Conservation (phyloP, 2,797 vertebrate species). For the Poecilia picta region DNA sequence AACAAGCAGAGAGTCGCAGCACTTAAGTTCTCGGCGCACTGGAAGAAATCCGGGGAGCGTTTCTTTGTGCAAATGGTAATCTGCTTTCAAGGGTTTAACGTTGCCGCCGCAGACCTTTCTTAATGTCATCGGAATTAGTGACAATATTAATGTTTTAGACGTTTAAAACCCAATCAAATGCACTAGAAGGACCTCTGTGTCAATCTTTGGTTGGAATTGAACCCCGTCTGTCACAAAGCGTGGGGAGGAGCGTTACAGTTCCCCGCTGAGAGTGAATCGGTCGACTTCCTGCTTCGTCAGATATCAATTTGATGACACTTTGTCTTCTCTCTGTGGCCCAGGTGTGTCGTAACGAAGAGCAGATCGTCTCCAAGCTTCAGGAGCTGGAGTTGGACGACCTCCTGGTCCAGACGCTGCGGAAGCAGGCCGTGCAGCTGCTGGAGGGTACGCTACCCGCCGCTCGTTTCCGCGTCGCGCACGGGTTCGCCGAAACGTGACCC, state of each 20-base stretch:
- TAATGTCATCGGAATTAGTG: conserved; percentile 45
- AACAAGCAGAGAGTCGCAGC: conserved; percentile 45
- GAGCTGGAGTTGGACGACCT: conserved; percentile 92
- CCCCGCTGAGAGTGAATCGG: not conserved
- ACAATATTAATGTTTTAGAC: conserved; percentile 29
- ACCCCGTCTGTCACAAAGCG: conserved; percentile 6
- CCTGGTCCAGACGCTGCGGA: conserved; percentile 92
- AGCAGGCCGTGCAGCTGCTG: conserved; percentile 92
- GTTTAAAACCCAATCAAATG: conserved; percentile 28
- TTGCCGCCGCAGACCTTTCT: conserved; percentile 37
- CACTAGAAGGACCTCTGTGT: not conserved
- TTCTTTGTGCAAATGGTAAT: conserved; percentile 50
- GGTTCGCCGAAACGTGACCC: not conserved
- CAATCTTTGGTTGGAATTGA: not conserved
- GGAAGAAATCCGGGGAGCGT: conserved; percentile 43
- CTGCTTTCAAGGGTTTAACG: conserved; percentile 53
- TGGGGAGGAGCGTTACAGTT: conserved; percentile 14
- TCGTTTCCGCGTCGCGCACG: not conserved
- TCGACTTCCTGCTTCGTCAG: not conserved
- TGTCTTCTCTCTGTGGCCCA: conserved; percentile 15
- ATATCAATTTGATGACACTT: not conserved
- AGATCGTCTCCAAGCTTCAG: conserved; percentile 92
- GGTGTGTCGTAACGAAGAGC: conserved; percentile 98
- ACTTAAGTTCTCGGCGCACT: conserved; percentile 41
- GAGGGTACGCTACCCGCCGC: conserved; percentile 82